phyloP scores from a whole-genome alignment of 2,113 vertebrate genomes.

The Melanostigma gelatinosum region DNA sequence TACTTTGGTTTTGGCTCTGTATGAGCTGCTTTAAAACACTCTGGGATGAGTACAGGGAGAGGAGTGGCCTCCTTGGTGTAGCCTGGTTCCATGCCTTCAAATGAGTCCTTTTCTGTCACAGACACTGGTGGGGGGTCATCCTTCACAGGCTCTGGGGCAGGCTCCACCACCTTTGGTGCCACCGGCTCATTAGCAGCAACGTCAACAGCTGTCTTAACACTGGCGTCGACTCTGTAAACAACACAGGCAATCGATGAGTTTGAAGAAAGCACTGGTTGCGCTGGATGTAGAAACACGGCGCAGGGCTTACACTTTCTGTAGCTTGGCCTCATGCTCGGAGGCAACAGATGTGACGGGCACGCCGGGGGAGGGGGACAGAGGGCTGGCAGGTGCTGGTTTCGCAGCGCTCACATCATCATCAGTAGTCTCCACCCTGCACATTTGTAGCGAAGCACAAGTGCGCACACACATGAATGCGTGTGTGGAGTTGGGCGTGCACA shows the following conservation, averaged over 20 bases:
- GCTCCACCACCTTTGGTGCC: slow-evolving; percentile 29
- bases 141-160: slow-evolving; percentile 21
- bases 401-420: slow-evolving; percentile 72
- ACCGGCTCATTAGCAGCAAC: slow-evolving; percentile 21
- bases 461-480: not conserved
- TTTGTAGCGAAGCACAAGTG: slow-evolving; percentile 13
- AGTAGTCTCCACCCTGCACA: slow-evolving; percentile 76
- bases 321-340: slow-evolving; percentile 21
- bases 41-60: slow-evolving; percentile 43
- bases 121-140: slow-evolving; percentile 8
- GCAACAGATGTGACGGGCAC: slow-evolving; percentile 41
- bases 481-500: not conserved
- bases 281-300: not conserved
- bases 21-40: slow-evolving; percentile 15
- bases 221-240: slow-evolving; percentile 48
- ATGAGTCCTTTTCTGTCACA: slow-evolving; percentile 12
- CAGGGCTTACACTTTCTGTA: slow-evolving; percentile 37
- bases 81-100: slow-evolving; percentile 39
- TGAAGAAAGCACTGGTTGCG: not conserved
- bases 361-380: slow-evolving; percentile 9
- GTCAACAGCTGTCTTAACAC: slow-evolving; percentile 27
- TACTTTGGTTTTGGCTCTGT: no score
- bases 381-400: slow-evolving; percentile 31
- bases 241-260: slow-evolving; percentile 22
- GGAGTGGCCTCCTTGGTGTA: slow-evolving; percentile 57